phyloP scores from a whole-genome alignment of 1,140 invertebrate species.

The Anagrus nilaparvatae region DNA sequence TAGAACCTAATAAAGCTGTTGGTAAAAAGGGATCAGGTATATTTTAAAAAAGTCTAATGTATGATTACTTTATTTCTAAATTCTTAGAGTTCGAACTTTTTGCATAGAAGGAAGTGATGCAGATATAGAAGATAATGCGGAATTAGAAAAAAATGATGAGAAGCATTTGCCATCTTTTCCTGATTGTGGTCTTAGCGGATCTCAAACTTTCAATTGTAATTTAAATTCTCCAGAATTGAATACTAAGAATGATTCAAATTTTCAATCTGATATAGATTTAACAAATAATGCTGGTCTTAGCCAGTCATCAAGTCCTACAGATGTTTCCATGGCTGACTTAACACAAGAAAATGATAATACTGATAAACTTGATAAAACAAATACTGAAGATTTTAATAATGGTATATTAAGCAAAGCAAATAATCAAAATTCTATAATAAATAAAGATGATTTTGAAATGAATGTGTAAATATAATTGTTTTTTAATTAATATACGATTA shows the following conservation, averaged over 20 bases:
- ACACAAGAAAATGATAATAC: slow-evolving; percentile 21
- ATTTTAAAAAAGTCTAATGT: neutral
- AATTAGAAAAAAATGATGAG: too few relatives aligned
- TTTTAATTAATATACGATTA: too few relatives aligned
- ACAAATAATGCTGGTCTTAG: slow-evolving; percentile 22
- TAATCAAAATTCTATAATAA: too few relatives aligned
- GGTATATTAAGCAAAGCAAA: slow-evolving; percentile 25
- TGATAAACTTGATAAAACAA: slow-evolving; percentile 24
- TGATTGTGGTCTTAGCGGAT: too few relatives aligned
- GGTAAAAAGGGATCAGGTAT: neutral
- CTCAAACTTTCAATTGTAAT: too few relatives aligned
- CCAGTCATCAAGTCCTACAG: slow-evolving; percentile 22
- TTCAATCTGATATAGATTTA: too few relatives aligned
- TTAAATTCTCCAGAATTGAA: too few relatives aligned
- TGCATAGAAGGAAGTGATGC: slow-evolving; percentile 52
- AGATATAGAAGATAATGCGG: slow-evolving; percentile 69
- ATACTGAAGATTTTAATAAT: slow-evolving; percentile 22
- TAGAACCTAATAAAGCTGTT: slow-evolving; percentile 12
- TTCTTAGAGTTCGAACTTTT: slow-evolving; percentile 13
- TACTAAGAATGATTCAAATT: too few relatives aligned
- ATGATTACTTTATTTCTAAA: neutral
- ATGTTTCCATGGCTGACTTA: slow-evolving; percentile 22
- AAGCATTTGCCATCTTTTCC: too few relatives aligned
- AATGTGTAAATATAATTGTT: too few relatives aligned
- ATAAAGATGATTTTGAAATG: too few relatives aligned